A percentile compares a stretch with the other conserved stretches of the same genome.
These are phyloP conservation scores for Drosophila azteca DNA, from an alignment of 1,140 invertebrate genomes.

Conservation along the genomic window DNA sequence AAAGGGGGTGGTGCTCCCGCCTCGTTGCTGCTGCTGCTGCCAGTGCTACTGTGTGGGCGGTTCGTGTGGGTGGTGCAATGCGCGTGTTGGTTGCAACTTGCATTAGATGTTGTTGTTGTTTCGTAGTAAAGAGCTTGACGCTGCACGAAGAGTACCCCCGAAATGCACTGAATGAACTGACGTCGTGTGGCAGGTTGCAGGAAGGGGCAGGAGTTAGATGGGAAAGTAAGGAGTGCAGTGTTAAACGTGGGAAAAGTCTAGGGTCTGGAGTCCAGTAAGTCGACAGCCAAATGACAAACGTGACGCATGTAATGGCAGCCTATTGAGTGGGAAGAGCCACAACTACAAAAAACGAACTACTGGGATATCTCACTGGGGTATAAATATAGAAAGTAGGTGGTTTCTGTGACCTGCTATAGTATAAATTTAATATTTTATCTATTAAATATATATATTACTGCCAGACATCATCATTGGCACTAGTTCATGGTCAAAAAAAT, in stretches of 20 bases:
- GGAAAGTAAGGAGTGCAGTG: slow-evolving; percentile 8
- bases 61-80: slow-evolving; percentile 16
- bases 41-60: neutral
- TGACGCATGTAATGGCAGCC: slow-evolving; percentile 14
- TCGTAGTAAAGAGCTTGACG: slow-evolving; percentile 73
- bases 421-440: too few species aligned
- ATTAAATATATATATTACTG: too few species aligned
- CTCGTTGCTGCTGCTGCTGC: too few species aligned
- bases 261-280: neutral
- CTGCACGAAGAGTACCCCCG: slow-evolving; percentile 35
- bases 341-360: too few species aligned
- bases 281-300: slow-evolving; percentile 11
- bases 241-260: neutral
- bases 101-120: slow-evolving; percentile 41
- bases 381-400: too few species aligned
- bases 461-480: too few species aligned
- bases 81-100: slow-evolving; percentile 68
- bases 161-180: slow-evolving; percentile 72
- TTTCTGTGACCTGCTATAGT: too few species aligned
- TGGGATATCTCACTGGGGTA: too few species aligned
- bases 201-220: neutral
- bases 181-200: slow-evolving; percentile 36
- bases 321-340: neutral
- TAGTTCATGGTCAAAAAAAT: too few species aligned
- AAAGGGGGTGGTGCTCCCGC: neutral